A percentile compares a stretch with the other conserved stretches of the same genome.
Conservation (phyloP, 2,888 invertebrate species). For the Antheraea assamensis region DNA sequence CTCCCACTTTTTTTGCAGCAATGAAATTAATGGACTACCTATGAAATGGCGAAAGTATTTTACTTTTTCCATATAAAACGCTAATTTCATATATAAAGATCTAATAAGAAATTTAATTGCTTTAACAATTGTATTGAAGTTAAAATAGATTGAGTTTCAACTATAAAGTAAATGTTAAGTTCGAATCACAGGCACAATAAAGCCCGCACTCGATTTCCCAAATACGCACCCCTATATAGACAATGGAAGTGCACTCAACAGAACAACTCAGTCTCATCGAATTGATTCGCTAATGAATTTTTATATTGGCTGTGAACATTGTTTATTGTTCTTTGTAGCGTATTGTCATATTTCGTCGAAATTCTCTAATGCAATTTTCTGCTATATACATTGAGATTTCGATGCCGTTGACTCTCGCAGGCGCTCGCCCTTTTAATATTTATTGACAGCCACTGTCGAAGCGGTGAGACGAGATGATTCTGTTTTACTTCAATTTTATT, state of each 20-base stretch:
- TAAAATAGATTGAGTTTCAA: background rate
- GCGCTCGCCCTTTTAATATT: background rate
- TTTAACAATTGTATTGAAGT: background rate
- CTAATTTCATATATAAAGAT: no score
- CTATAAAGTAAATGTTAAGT: background rate
- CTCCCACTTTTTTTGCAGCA: no score
- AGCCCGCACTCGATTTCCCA: background rate
- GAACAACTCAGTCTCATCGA: background rate
- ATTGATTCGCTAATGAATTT: constrained; percentile 9
- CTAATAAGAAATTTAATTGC: no score
- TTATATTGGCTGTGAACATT: constrained; percentile 5
- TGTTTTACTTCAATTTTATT: constrained; percentile 1
- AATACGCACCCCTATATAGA: background rate
- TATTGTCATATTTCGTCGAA: background rate
- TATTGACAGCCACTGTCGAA: constrained; percentile 5
- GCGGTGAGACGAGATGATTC: background rate
- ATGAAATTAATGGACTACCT: no score
- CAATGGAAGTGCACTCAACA: background rate
- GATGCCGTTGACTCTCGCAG: background rate
- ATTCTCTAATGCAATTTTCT: background rate
- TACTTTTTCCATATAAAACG: no score
- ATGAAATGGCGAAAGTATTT: no score
- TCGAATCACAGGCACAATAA: background rate
- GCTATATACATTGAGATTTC: background rate
- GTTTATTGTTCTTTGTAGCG: constrained; percentile 5